Percentiles rank a stretch among this genome's conserved stretches.
These are phyloP conservation scores for Heliothis virescens DNA, from an alignment of 1,140 invertebrate genomes.

Conservation along the genomic window DNA sequence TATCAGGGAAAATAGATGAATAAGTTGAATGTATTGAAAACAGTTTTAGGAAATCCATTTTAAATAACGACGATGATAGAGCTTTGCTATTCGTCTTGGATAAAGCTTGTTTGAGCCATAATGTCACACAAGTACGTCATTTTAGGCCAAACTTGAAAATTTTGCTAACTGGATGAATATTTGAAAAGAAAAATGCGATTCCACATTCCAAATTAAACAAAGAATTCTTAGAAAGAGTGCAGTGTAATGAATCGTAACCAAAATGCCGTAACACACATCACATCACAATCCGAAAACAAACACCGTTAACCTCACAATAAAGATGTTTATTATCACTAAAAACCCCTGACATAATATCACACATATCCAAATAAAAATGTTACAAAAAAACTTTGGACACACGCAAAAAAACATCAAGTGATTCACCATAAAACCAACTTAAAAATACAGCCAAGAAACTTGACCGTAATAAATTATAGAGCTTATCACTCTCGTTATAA, in stretches of 20 bases:
- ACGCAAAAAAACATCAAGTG: conserved; percentile 71
- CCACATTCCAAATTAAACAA: background rate
- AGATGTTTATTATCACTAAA: conserved; percentile 68
- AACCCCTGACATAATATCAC: conserved; percentile 80
- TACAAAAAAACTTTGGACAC: conserved; percentile 61
- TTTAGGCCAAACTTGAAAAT: too few relatives aligned
- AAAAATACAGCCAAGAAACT: conserved; percentile 25
- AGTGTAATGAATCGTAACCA: background rate
- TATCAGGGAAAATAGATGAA: too few relatives aligned
- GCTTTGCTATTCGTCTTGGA: too few relatives aligned
- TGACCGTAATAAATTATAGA: conserved; percentile 42
- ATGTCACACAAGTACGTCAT: too few relatives aligned
- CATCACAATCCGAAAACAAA: background rate
- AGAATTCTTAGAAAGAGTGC: background rate
- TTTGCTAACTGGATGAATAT: too few relatives aligned
- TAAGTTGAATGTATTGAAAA: too few relatives aligned
- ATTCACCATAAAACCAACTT: conserved; percentile 73
- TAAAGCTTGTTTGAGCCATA: too few relatives aligned
- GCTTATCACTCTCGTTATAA: conserved; percentile 61
- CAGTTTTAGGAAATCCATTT: too few relatives aligned
- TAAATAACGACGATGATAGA: too few relatives aligned
- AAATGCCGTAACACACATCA: background rate
- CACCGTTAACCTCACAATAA: conserved; percentile 69
- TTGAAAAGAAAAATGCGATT: too few relatives aligned
- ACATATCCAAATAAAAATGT: conserved; percentile 66